Evolutionary conservation across 2,888 invertebrate genomes (phyloP), one percentile per base, ranked within the genome.

Genomic region (Nomada flava): DNA sequence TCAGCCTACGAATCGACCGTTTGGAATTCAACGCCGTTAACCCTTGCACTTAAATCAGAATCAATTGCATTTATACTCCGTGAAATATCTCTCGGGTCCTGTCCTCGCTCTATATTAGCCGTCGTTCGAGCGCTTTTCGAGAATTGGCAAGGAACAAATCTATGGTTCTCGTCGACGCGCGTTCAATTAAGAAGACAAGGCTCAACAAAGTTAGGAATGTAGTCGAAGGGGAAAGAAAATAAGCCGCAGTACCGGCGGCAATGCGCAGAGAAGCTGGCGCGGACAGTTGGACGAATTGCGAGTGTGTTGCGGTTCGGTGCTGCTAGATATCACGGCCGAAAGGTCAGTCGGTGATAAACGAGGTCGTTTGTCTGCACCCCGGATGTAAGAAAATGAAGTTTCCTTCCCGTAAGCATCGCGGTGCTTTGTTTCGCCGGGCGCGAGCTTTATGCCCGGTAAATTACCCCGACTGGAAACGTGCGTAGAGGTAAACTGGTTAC

Each of bases 351-450:
- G 88, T 90, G 90, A 90, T 88, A 90, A 90, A 90, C 89, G 90
- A 88, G 87, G 86, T 82, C 84, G 86, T 89, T 87, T 86, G 89
- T 89, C 90, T 81, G 84, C 79, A 83, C 76, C 64, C 89, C 87
- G 89, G 90, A 90, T 90, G 87, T 86, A 86, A 88, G 89, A 86
- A 88, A 89, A 90, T 89, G 88, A 89, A 90, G 89, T 89, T 90
- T 90, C 89, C 90, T 90, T 89, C 89, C 86, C 87, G 81, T 75
- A 70, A 79, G 87, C 85, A 71, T 80, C 81, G 73, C 79, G 81
- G 44, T 62, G 87, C 87, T 87, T 87, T 87, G 86, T 87, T 87
- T 87, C 75, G 76, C 80, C 80, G 87, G 85, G 81, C 79, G 73
- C 67, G 62, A 57, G 83, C 83, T 87, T 87, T 87, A 87, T 85